Evolutionary conservation across 2,888 invertebrate species (phyloP).

Genomic region (Drosophila ustulata): DNA sequence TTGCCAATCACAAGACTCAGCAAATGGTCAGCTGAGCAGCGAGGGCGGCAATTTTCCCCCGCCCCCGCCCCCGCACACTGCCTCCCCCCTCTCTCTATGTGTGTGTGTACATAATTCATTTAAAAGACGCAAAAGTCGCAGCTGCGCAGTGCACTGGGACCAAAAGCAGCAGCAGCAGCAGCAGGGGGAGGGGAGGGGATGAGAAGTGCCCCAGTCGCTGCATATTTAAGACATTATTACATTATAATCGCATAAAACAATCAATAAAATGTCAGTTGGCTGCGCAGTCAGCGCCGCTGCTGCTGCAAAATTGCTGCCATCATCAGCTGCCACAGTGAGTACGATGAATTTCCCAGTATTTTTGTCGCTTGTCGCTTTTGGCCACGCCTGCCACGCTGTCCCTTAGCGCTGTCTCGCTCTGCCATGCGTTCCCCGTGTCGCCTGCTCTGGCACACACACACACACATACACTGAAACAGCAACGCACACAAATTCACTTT

Average conservation of each 20-base stretch:
- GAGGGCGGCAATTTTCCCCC: constrained; percentile 46
- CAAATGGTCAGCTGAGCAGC: constrained; percentile 66
- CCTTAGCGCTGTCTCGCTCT: constrained; percentile 45
- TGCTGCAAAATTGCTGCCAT: constrained; percentile 50
- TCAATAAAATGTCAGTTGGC: constrained; percentile 79
- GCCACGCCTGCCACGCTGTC: constrained; percentile 58
- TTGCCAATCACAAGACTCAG: constrained; percentile 79
- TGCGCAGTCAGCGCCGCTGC: constrained; percentile 26
- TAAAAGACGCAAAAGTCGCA: constrained; percentile 69
- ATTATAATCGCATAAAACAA: constrained; percentile 83
- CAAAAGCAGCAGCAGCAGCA: constrained; percentile 4
- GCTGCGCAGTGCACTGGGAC: constrained; percentile 63
- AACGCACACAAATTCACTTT: constrained; percentile 71
- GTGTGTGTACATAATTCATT: constrained; percentile 68
- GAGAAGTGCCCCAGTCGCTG: constrained; percentile 35
- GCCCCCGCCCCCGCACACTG: not conserved
- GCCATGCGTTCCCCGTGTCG: constrained; percentile 2
- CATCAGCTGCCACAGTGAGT: constrained; percentile 7
- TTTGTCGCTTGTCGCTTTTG: constrained; percentile 35
- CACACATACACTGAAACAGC: constrained; percentile 17
- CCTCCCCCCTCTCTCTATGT: constrained; percentile 4
- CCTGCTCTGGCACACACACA: constrained; percentile 15
- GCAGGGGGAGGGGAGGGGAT: constrained; percentile 6
- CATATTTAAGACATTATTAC: constrained; percentile 80
- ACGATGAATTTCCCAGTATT: constrained; percentile 78